Base-by-base conservation (phyloP, 2,888 invertebrate genomes). In the Sussaba pulchella region DNA sequence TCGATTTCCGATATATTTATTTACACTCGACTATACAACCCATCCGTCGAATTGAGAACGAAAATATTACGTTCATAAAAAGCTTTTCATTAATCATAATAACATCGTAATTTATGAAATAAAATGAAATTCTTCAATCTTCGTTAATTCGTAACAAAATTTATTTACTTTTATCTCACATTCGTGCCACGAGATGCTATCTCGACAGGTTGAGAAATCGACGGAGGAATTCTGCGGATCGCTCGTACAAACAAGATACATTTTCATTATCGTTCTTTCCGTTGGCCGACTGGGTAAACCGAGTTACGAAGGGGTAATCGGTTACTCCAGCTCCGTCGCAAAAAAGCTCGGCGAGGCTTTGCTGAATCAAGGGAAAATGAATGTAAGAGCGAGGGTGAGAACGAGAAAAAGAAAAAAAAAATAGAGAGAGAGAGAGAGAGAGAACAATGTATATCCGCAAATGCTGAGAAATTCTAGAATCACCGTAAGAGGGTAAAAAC, bases 1-100 rank as follows among this genome's bases (percentile, higher is more conserved):
- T 69, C 63, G 54, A 78, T 73, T 78, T 45, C 73, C 78, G 63
- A 69, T 69, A 73, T 26, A 72, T 41, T 71, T 57, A 78, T 69
- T 78, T 69, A 63, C 54, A 19, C 69, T 69, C 78, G 21, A 73
- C 63, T 31, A 73, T 73, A 78, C 73, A 69, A 57, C 73, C 54
- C 61, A 70, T 78, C 73, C 39, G 3, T 19, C 10, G 26, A 26
- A 52, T 21, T 4, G 52, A 10, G 24, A 3, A 52, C 3, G 17
- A n/a, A 2, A 26, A 24, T 5, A 24, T 52, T 26, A 52, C 26
- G 24, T 10, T 52, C 26, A 5, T n/a, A 52, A 5, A 52, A 52
- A 52, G n/a, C 50, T 17, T 50, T 50, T 8, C 19, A 50, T 50
- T 50, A 21, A 50, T 50, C 17, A n/a, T 2, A 17, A 2, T 17